phyloP scores from a whole-genome alignment of 2,888 invertebrate genomes.

The Tenthredo notha region DNA sequence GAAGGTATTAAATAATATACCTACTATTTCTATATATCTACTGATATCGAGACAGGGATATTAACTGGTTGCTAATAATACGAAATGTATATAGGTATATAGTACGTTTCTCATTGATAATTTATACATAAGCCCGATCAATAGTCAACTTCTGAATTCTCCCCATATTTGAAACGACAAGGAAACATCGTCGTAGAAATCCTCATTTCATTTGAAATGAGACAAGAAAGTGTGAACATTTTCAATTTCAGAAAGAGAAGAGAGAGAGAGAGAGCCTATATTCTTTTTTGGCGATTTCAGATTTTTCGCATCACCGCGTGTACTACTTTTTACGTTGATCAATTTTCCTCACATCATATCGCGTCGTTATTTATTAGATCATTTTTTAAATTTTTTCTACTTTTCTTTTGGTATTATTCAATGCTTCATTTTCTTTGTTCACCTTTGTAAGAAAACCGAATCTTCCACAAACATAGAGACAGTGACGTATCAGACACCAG shows the following conservation, averaged over 20 bases:
- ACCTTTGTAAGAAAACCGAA: background rate
- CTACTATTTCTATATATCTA: background rate
- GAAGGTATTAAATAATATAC: background rate
- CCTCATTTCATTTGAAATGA: background rate
- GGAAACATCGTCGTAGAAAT: background rate
- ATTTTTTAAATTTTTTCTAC: background rate
- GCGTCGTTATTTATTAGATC: background rate
- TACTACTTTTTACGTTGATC: background rate
- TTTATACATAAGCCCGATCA: background rate
- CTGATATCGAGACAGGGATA: background rate
- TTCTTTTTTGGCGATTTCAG: background rate
- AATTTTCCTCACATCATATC: background rate
- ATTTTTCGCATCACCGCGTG: background rate
- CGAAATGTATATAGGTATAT: background rate
- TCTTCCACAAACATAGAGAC: slow-evolving; percentile 1
- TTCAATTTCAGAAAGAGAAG: background rate
- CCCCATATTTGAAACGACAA: background rate
- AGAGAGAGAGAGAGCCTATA: background rate
- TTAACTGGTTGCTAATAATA: background rate
- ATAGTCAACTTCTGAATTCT: background rate
- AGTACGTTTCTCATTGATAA: background rate
- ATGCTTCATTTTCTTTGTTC: slow-evolving; percentile 9
- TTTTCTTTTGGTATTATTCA: background rate
- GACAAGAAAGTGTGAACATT: background rate
- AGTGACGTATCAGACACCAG: slow-evolving; percentile 29